A percentile compares a stretch with the other conserved stretches of the same genome.
Evolutionary conservation across 2,113 vertebrate genomes (phyloP).

Genomic region (Benitochromis conjunctus): DNA sequence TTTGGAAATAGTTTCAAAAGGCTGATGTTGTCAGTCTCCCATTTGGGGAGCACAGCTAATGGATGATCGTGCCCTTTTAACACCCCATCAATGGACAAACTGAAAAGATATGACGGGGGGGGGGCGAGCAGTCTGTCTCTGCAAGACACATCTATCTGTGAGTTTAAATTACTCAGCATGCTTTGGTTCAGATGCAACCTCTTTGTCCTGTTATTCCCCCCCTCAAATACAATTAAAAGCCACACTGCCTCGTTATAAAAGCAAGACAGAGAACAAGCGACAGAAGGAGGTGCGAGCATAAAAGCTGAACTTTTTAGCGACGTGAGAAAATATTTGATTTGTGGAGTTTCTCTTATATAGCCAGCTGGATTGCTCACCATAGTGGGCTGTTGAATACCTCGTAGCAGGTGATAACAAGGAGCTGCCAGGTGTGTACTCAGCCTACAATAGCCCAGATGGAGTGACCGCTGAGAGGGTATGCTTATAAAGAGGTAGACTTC

Average conservation of each 20-base stretch:
- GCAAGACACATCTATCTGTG: background rate
- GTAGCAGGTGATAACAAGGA: background rate
- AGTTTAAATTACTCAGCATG: background rate
- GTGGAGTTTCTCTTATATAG: background rate
- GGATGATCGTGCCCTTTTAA: background rate
- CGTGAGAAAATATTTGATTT: background rate
- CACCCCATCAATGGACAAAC: background rate
- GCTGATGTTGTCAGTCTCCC: background rate
- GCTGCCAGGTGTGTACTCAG: background rate
- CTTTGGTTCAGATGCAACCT: background rate
- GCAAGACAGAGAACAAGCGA: background rate
- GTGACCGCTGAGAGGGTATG: background rate
- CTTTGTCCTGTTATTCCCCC: background rate
- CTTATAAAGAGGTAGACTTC: background rate
- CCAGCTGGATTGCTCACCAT: background rate
- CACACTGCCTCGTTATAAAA: background rate
- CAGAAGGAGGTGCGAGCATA: background rate
- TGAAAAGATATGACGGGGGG: background rate
- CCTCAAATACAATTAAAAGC: background rate
- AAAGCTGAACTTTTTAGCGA: background rate
- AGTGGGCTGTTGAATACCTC: background rate
- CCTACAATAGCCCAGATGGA: background rate
- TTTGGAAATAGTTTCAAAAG: background rate
- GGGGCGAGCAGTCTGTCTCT: background rate
- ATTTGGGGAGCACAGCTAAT: background rate